phyloP scores from a whole-genome alignment of 2,113 vertebrate species.

The Otis tarda region DNA sequence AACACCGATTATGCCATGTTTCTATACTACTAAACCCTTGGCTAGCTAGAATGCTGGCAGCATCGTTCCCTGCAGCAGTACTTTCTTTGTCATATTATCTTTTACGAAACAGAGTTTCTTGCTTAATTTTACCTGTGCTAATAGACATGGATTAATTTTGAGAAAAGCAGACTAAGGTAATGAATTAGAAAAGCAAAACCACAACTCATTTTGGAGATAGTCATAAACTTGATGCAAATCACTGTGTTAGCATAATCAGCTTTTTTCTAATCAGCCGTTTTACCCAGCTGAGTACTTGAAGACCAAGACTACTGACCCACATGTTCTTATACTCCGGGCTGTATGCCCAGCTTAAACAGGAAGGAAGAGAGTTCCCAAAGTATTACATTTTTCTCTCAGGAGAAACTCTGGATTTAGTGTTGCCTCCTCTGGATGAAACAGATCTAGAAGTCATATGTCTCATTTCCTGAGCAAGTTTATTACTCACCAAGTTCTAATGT shows the following conservation, averaged over 20 bases:
- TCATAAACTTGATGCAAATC: not conserved
- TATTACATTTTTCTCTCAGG: not conserved
- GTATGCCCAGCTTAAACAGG: not conserved
- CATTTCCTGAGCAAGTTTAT: not conserved
- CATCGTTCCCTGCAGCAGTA: not conserved
- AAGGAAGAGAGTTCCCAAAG: not conserved
- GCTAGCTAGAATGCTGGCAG: not conserved
- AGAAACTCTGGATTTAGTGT: not conserved
- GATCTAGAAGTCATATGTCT: not conserved
- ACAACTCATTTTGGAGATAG: not conserved
- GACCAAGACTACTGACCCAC: not conserved
- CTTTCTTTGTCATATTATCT: not conserved
- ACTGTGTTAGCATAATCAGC: not conserved
- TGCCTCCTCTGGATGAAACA: not conserved
- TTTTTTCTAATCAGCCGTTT: not conserved
- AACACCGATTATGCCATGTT: slow-evolving; percentile 8
- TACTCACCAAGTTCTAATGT: not conserved
- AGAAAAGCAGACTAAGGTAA: not conserved
- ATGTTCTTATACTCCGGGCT: not conserved
- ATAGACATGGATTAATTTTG: not conserved
- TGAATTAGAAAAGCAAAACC: not conserved
- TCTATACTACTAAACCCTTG: not conserved
- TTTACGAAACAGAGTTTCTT: not conserved
- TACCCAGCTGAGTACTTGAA: not conserved
- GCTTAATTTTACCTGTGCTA: not conserved